Conservation (phyloP, 1,140 invertebrate genomes). For the Sycobia sp. region DNA sequence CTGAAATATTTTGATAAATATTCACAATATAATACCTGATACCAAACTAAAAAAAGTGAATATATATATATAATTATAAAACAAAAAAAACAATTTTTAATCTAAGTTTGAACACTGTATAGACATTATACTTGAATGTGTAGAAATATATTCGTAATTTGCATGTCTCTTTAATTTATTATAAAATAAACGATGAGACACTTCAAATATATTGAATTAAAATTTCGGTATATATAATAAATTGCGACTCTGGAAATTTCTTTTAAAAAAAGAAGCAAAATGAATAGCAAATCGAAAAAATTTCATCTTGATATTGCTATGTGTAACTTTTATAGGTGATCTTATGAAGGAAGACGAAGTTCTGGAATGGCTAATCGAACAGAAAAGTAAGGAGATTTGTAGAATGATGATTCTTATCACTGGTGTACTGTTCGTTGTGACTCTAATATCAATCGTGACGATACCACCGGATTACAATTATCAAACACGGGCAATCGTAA, state of each 20-base stretch:
- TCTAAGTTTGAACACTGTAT: too few relatives aligned
- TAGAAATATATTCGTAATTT: too few relatives aligned
- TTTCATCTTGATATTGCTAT: conserved; percentile 30
- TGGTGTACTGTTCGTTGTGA: conserved; percentile 63
- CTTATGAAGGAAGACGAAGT: conserved; percentile 94
- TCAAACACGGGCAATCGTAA: conserved; percentile 52
- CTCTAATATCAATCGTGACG: conserved; percentile 61
- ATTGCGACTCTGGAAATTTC: too few relatives aligned
- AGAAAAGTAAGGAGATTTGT: conserved; percentile 83
- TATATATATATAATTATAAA: too few relatives aligned
- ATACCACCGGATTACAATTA: conserved; percentile 59
- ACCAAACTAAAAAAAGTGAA: too few relatives aligned
- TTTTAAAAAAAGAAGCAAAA: conserved; percentile 17
- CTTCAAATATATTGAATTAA: too few relatives aligned
- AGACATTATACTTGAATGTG: too few relatives aligned
- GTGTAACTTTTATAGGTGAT: conserved; percentile 79
- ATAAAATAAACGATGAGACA: too few relatives aligned
- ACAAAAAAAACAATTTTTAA: too few relatives aligned
- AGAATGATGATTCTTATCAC: conserved; percentile 63
- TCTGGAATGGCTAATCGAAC: conserved; percentile 92
- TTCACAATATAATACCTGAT: not conserved
- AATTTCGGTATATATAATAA: too few relatives aligned
- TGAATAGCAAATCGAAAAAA: not conserved
- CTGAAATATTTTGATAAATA: too few relatives aligned
- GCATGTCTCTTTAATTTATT: too few relatives aligned